Evolutionary conservation across 2,888 invertebrate genomes (phyloP).

Genomic region (Mayetiola destructor): DNA sequence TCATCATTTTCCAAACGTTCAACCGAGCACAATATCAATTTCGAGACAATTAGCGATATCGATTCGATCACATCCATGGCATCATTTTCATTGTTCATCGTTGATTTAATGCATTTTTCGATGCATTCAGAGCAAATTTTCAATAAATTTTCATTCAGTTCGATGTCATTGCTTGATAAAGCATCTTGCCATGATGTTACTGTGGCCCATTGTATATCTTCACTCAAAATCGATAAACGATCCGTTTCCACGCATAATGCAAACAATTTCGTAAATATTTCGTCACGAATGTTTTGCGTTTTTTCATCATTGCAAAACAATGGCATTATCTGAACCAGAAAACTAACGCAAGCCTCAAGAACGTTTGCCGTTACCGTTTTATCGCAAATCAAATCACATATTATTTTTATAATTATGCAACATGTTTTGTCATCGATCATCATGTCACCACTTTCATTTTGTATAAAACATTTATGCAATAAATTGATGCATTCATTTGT

Average conservation of each 20-base stretch:
- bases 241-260: conserved; percentile 33
- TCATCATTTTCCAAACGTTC: conserved; percentile 25
- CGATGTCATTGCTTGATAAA: conserved; percentile 31
- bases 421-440: conserved; percentile 28
- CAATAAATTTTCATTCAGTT: conserved; percentile 24
- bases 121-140: conserved; percentile 16
- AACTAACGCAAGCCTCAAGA: conserved; percentile 38
- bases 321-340: conserved; percentile 39
- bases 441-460: conserved; percentile 31
- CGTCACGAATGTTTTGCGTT: conserved; percentile 30
- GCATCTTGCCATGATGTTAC: conserved; percentile 45
- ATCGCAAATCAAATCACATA: conserved; percentile 25
- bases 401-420: conserved; percentile 27
- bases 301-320: conserved; percentile 37
- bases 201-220: conserved; percentile 42
- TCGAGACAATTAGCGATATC: conserved; percentile 15
- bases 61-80: conserved; percentile 14
- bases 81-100: neutral
- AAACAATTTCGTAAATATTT: conserved; percentile 37
- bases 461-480: conserved; percentile 34
- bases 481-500: conserved; percentile 29
- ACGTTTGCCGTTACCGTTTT: conserved; percentile 23
- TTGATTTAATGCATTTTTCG: neutral
- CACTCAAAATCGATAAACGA: conserved; percentile 20
- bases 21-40: conserved; percentile 29